Conservation (phyloP, 2,888 invertebrate species). For the Micoletzkya japonica region DNA sequence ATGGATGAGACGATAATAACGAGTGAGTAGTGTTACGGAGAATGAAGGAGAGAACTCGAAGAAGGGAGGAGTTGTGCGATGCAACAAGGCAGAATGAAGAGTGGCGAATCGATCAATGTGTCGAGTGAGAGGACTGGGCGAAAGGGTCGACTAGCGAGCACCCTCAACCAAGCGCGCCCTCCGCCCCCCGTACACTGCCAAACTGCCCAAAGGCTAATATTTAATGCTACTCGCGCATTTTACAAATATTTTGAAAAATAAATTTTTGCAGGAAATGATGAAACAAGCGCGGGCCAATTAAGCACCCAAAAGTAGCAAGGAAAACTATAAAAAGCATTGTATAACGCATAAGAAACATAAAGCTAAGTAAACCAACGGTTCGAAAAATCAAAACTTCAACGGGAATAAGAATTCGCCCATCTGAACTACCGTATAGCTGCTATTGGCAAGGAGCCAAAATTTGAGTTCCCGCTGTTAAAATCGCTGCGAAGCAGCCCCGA, state of each 20-base stretch:
- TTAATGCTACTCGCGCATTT: background rate
- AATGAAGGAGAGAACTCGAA: too few species aligned
- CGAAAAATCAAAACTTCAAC: background rate
- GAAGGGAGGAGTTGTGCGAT: conserved; percentile 4
- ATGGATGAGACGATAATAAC: background rate
- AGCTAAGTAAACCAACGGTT: background rate
- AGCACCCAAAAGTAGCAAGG: background rate
- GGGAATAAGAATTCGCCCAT: background rate
- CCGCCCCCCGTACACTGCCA: background rate
- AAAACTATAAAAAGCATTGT: background rate
- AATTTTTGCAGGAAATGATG: background rate
- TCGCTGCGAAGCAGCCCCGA: background rate
- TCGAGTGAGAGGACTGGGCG: conserved; percentile 16
- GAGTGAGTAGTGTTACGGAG: background rate
- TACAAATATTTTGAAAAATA: background rate
- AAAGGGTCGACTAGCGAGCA: background rate
- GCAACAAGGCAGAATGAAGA: conserved; percentile 26
- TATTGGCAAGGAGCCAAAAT: background rate
- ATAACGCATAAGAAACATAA: background rate
- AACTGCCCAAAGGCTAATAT: too few species aligned
- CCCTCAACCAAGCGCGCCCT: background rate
- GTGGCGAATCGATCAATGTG: conserved; percentile 27
- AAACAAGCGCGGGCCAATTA: background rate
- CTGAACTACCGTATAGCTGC: background rate
- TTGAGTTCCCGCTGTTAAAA: background rate